Conservation (phyloP, 2,797 vertebrate species). For the Spinibarbus caldwelli region DNA sequence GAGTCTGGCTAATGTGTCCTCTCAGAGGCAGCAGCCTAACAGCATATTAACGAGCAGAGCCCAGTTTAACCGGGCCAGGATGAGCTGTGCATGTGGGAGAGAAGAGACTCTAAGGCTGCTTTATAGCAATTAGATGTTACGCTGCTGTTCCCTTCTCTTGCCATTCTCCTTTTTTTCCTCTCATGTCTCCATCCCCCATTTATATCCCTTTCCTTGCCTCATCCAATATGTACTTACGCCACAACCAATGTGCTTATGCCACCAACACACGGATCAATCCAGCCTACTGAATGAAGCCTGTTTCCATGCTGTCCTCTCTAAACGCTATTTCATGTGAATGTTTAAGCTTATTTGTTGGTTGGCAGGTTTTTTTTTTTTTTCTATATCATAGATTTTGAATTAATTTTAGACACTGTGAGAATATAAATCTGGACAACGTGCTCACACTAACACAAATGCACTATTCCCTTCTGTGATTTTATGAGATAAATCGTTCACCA, state of each 20-base stretch:
- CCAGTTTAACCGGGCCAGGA: constrained; percentile 18
- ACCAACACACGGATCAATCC: constrained; percentile 30
- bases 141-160: constrained; percentile 46
- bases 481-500: constrained; percentile 15
- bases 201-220: constrained; percentile 13
- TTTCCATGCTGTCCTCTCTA: constrained; percentile 1
- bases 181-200: constrained; percentile 45
- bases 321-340: not conserved
- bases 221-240: constrained; percentile 28
- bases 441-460: not conserved
- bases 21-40: constrained; percentile 64
- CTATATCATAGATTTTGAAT: not conserved
- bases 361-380: not conserved
- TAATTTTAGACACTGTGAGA: not conserved
- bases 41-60: constrained; percentile 67
- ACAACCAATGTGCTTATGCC: constrained; percentile 25
- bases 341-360: constrained; percentile 24
- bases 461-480: not conserved
- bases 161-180: constrained; percentile 41
- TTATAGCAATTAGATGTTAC: constrained; percentile 72
- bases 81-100: constrained; percentile 61
- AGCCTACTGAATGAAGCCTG: constrained; percentile 21
- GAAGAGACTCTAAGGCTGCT: constrained; percentile 69
- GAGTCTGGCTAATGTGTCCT: constrained; percentile 41
- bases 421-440: not conserved